These are phyloP conservation scores for Brachionus rotundiformis DNA, from an alignment of 1,140 invertebrate species.

Conservation along the genomic window DNA sequence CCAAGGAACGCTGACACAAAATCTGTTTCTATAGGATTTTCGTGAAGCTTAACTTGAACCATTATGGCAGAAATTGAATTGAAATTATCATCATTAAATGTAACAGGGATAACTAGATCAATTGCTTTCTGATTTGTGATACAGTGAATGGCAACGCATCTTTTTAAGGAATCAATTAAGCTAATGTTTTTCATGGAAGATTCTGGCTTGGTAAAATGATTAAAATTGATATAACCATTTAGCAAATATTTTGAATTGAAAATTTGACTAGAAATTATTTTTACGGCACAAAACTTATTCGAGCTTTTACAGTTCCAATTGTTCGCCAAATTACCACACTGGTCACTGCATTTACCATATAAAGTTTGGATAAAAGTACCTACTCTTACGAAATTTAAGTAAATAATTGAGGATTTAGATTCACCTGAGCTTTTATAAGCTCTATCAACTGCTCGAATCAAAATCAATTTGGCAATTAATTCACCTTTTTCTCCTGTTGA, in stretches of 20 bases:
- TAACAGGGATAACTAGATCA: neutral
- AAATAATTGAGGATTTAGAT: neutral
- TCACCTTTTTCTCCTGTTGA: neutral
- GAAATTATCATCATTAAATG: neutral
- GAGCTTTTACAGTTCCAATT: neutral
- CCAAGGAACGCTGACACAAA: neutral
- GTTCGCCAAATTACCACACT: neutral
- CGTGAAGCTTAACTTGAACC: neutral
- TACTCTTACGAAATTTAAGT: neutral
- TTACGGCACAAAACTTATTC: neutral
- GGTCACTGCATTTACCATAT: neutral
- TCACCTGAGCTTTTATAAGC: neutral
- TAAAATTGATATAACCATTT: slow-evolving; percentile 8
- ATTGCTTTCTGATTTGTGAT: neutral
- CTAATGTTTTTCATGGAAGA: neutral
- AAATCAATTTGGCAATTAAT: neutral
- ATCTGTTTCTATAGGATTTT: neutral
- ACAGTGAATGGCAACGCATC: neutral
- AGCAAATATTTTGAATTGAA: neutral
- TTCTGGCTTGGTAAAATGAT: neutral
- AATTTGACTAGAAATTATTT: neutral
- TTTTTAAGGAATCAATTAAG: neutral
- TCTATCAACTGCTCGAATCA: neutral
- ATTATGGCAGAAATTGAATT: neutral
- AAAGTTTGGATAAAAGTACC: neutral